A percentile compares a stretch with the other conserved stretches of the same genome.
phyloP scores from a whole-genome alignment of 2,113 vertebrate genomes.

The Sinocyclocheilus anophthalmus region DNA sequence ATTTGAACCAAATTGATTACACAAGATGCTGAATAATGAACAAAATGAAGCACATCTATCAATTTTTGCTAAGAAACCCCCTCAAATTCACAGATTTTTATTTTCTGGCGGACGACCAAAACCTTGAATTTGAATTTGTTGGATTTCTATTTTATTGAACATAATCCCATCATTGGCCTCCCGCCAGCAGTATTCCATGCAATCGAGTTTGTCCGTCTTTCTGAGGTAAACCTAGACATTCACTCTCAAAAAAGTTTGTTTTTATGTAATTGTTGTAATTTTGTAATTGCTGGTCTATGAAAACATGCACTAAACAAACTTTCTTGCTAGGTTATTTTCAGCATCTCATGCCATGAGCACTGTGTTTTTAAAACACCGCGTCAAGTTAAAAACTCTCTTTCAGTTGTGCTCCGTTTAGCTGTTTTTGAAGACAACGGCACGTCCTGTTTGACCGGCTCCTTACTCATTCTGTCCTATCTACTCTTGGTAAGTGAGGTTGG shows the following conservation, averaged over 20 bases:
- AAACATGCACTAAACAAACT: not conserved
- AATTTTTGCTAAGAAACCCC: too few relatives aligned
- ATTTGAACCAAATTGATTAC: not conserved
- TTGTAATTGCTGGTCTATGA: not conserved
- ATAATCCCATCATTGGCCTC: not conserved
- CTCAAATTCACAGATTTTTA: not conserved
- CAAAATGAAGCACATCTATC: not conserved
- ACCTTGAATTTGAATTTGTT: not conserved
- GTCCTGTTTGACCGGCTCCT: not conserved
- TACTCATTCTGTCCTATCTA: not conserved
- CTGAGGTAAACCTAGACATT: not conserved
- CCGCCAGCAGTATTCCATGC: not conserved
- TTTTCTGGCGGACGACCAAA: not conserved
- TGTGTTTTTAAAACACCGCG: not conserved
- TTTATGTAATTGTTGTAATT: not conserved
- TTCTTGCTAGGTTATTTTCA: not conserved
- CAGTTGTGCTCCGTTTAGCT: not conserved
- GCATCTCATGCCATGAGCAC: not conserved
- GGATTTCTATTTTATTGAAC: not conserved
- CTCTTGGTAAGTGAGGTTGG: not conserved
- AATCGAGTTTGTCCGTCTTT: not conserved
- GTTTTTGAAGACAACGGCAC: not conserved
- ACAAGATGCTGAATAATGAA: not conserved
- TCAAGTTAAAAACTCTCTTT: not conserved
- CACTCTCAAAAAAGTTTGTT: not conserved